Conservation (phyloP, 2,113 vertebrate species). For the Dryoscopus gambensis region DNA sequence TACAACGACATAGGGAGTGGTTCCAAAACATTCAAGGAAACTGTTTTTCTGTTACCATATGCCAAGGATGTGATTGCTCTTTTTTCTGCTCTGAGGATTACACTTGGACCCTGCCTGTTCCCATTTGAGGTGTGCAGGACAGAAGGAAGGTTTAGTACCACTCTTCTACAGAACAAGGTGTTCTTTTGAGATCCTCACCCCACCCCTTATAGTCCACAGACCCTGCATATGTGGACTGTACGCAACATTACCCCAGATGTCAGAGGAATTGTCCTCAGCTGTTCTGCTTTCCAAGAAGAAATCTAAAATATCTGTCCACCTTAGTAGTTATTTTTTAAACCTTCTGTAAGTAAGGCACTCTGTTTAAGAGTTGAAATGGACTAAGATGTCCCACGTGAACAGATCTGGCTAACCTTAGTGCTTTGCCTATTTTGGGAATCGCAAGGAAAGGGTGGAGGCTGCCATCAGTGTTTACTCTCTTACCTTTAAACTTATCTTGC, state of each 20-base stretch:
- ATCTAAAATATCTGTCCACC: neutral
- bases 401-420: neutral
- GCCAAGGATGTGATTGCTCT: neutral
- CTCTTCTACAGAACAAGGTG: neutral
- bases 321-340: neutral
- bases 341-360: neutral
- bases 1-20: neutral
- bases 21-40: neutral
- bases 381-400: neutral
- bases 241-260: accelerated
- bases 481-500: neutral
- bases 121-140: neutral
- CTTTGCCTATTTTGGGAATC: neutral
- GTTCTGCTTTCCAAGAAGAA: neutral
- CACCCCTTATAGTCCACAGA: neutral
- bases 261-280: neutral
- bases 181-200: neutral
- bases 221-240: neutral
- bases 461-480: neutral
- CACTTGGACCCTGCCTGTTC: neutral
- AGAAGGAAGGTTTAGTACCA: neutral
- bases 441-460: neutral
- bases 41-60: neutral
- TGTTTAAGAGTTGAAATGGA: neutral
- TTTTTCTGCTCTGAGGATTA: neutral